Percentiles rank a stretch among this genome's conserved stretches.
phyloP scores from a whole-genome alignment of 1,140 invertebrate genomes.

The Aphidius gifuensis region DNA sequence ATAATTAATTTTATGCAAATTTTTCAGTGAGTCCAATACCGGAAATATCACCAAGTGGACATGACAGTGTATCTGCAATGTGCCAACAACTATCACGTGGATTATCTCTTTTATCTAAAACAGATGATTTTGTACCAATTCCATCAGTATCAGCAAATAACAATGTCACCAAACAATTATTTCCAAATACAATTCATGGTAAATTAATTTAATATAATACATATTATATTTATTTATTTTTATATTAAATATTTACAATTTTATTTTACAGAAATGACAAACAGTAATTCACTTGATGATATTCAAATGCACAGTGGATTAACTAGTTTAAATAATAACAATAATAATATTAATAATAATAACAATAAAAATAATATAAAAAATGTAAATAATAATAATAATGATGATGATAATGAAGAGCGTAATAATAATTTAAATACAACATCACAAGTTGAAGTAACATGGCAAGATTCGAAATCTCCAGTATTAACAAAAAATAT shows the following conservation, averaged over 20 bases:
- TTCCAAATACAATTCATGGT: constrained; percentile 40
- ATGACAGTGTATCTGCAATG: constrained; percentile 79
- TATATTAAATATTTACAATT: too few species aligned
- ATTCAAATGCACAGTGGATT: constrained; percentile 45
- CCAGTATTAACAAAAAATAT: constrained; percentile 36
- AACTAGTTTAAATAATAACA: constrained; percentile 32
- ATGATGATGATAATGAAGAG: constrained; percentile 29
- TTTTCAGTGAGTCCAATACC: constrained; percentile 72
- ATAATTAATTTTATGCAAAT: constrained; percentile 9
- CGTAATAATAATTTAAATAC: not conserved
- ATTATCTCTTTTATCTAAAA: constrained; percentile 72
- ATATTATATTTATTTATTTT: too few species aligned
- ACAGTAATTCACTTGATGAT: constrained; percentile 47
- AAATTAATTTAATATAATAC: not conserved
- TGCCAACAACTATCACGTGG: constrained; percentile 85
- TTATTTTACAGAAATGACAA: constrained; percentile 39
- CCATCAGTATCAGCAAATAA: constrained; percentile 37
- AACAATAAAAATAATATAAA: constrained; percentile 18
- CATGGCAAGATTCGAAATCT: constrained; percentile 26
- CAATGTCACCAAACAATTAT: constrained; percentile 43
- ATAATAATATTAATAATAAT: constrained; percentile 31
- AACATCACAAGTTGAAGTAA: constrained; percentile 15
- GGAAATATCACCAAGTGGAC: constrained; percentile 70
- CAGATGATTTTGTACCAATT: constrained; percentile 59
- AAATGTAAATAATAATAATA: constrained; percentile 34